Evolutionary conservation across 1,140 invertebrate genomes (phyloP).

Genomic region (Drosophila bocki): DNA sequence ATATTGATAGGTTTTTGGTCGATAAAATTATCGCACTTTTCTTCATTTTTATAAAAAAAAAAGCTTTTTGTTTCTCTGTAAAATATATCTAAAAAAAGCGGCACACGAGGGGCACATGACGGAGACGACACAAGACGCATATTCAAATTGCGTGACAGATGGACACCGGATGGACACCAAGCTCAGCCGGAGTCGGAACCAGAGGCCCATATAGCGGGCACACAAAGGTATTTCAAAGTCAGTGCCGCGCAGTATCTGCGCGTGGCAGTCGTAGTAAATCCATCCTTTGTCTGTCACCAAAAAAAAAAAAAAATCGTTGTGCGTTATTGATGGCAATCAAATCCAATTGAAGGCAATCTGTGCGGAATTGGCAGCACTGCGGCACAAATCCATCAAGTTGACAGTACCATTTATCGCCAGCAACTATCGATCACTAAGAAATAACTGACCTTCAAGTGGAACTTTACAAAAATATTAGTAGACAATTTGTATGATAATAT

Average conservation of each 20-base stretch:
- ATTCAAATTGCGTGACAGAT: conserved; percentile 75
- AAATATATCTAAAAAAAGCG: background rate
- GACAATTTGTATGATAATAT: background rate
- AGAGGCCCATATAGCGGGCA: background rate
- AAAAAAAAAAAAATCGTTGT: conserved; percentile 13
- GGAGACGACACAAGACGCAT: conserved; percentile 42
- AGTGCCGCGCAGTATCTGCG: conserved; percentile 26
- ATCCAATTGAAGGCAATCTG: conserved; percentile 71
- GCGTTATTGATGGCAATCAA: conserved; percentile 65
- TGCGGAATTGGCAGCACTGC: conserved; percentile 52
- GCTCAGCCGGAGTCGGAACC: background rate
- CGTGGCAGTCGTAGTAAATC: conserved; percentile 5
- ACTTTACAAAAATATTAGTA: background rate
- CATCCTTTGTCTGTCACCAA: background rate
- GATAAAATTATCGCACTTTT: too few species aligned
- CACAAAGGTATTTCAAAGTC: conserved; percentile 60
- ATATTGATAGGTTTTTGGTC: too few species aligned
- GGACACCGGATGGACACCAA: background rate
- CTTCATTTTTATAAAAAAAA: too few species aligned
- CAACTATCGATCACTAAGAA: conserved; percentile 14
- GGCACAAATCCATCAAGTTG: conserved; percentile 29
- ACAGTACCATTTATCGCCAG: conserved; percentile 15
- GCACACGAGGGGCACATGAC: conserved; percentile 39
- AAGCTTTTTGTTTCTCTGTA: background rate
- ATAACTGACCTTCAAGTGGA: background rate